phyloP scores from a whole-genome alignment of 2,888 invertebrate genomes.

The Galerucella calmariensis region DNA sequence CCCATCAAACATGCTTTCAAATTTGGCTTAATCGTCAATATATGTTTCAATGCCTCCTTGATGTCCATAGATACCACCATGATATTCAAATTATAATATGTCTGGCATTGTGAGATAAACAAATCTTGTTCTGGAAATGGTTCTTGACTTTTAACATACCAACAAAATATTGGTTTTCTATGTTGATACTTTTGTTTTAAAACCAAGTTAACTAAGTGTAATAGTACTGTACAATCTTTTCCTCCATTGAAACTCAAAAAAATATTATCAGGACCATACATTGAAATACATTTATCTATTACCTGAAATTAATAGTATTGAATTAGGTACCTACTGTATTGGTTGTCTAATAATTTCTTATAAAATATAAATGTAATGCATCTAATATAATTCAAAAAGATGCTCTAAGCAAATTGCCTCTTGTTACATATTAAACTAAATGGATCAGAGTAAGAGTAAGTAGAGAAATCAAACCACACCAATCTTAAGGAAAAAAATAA shows the following conservation, averaged over 20 bases:
- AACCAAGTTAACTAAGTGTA: conserved; percentile 76
- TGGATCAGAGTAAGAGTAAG: too few relatives aligned
- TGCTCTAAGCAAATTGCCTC: too few relatives aligned
- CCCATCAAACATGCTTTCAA: conserved; percentile 94
- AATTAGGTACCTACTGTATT: background rate
- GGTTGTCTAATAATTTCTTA: background rate
- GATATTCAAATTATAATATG: conserved; percentile 80
- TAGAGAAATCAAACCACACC: too few relatives aligned
- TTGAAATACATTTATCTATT: conserved; percentile 70
- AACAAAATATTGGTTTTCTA: conserved; percentile 68
- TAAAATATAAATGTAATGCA: background rate
- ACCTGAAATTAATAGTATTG: conserved; percentile 65
- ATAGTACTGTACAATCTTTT: conserved; percentile 95
- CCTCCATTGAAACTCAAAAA: conserved; percentile 98
- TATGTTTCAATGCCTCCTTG: conserved; percentile 74
- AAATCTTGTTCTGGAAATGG: conserved; percentile 88
- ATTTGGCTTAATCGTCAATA: conserved; percentile 70
- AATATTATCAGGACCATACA: conserved; percentile 78
- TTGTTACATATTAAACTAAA: too few relatives aligned
- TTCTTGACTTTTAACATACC: conserved; percentile 84
- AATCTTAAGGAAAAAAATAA: too few relatives aligned
- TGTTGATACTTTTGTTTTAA: conserved; percentile 60
- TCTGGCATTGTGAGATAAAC: conserved; percentile 79
- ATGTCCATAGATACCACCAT: conserved; percentile 76
- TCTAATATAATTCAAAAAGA: too few relatives aligned